A percentile compares a stretch with the other conserved stretches of the same genome.
Evolutionary conservation across 2,888 invertebrate genomes (phyloP).

Genomic region (Elmis aenea): DNA sequence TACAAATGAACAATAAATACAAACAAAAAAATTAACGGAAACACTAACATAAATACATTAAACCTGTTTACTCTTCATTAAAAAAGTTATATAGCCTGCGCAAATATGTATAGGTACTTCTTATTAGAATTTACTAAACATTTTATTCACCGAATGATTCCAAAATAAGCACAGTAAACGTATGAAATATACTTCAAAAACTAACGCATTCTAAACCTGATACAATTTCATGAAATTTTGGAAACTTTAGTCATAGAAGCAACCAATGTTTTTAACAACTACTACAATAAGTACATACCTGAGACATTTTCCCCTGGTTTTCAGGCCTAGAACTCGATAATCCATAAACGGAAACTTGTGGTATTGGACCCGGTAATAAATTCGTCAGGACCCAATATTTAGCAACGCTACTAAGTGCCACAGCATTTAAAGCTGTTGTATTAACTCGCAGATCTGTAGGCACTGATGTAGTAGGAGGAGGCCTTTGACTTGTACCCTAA

Average conservation of each 20-base stretch:
- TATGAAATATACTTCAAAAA: too few species aligned
- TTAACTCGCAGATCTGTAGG: constrained; percentile 61
- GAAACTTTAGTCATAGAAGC: background rate
- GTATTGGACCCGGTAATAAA: constrained; percentile 70
- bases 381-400: constrained; percentile 83
- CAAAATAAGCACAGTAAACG: too few species aligned
- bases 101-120: too few species aligned
- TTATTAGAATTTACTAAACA: too few species aligned
- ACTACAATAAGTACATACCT: constrained; percentile 43
- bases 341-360: constrained; percentile 69
- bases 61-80: too few species aligned
- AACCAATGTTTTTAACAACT: background rate
- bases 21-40: too few species aligned
- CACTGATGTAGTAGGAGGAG: constrained; percentile 51
- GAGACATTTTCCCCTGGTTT: constrained; percentile 56
- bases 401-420: constrained; percentile 69
- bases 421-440: constrained; percentile 60
- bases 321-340: constrained; percentile 57
- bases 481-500: constrained; percentile 42
- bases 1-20: too few species aligned
- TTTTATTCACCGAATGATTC: too few species aligned
- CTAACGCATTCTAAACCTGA: too few species aligned
- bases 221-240: too few species aligned
- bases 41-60: too few species aligned
- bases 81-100: too few species aligned